Evolutionary conservation across 2,113 vertebrate species (phyloP), one percentile per base, ranked within the genome.

Genomic region (Oryzias woworae): DNA sequence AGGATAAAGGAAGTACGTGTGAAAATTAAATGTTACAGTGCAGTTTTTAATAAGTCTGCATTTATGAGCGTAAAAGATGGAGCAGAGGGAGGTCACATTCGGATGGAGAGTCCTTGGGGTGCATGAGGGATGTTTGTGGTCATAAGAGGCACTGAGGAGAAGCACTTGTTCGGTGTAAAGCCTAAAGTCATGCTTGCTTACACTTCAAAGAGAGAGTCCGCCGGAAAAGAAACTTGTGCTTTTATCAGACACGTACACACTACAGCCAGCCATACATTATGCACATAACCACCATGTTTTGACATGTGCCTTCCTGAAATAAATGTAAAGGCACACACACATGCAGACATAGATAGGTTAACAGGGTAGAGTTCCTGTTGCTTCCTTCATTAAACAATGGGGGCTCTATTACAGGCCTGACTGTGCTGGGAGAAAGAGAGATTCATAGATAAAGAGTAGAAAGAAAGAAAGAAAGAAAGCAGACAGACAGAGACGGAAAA

Each of bases 331-430:
- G 53, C 31, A 61, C 49, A 50, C 62, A 72, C 54, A 14, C 70
- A 82, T 67, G 69, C 67, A 53, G 24, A 60, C 67, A 77, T 70
- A 65, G 81, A 74, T 51, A 81, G 88, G 83, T 87, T 89, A 86
- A 72, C 74, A 77, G 82, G 81, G 85, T 90, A 86, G 77, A 73
- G 88, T 87, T 89, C 85, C 82, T 86, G 89, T 89, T 84, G 88
- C 85, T 81, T 87, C 75, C 73, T 75, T 77, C 77, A 83, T 87
- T 78, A 85, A 89, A 92, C 89, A 91, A 92, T 91, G 81, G 84
- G 69, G 80, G 85, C 89, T 91, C 75, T 91, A 89, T 91, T 90
- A 90, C 86, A 86, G 82, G 59, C 82, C 86, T 80, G 77, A 87
- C 79, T 83, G 73, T 83, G 81, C 79, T 54, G 66, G 72, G 74